Percentiles rank a stretch among this genome's conserved stretches.
phyloP scores from a whole-genome alignment of 2,888 invertebrate species.

The Ormyrus labotus region DNA sequence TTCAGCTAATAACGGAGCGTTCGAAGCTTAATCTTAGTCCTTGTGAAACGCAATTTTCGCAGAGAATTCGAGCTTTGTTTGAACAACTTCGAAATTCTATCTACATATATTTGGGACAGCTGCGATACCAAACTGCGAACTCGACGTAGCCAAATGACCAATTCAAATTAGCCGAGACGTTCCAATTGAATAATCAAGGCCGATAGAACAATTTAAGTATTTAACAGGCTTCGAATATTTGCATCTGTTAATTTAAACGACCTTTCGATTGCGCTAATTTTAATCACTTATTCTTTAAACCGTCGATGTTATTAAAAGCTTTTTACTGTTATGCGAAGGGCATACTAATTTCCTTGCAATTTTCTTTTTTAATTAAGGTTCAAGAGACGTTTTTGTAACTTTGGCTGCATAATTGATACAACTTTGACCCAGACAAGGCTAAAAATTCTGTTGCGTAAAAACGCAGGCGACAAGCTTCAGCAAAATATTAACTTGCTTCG shows the following conservation, averaged over 20 bases:
- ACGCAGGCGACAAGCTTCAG: too few species aligned
- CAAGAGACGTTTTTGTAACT: too few species aligned
- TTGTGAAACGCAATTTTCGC: constrained; percentile 18
- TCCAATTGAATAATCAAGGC: constrained; percentile 26
- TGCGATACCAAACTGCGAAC: constrained; percentile 19
- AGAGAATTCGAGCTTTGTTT: neutral
- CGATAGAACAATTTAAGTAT: neutral
- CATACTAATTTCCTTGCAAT: too few species aligned
- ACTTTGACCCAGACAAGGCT: too few species aligned
- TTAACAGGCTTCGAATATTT: neutral
- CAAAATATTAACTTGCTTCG: too few species aligned
- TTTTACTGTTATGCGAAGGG: too few species aligned
- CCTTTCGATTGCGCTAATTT: too few species aligned
- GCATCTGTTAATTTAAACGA: neutral
- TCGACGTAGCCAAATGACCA: constrained; percentile 18
- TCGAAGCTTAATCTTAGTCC: neutral
- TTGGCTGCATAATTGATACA: too few species aligned
- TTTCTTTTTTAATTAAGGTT: too few species aligned
- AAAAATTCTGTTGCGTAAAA: too few species aligned
- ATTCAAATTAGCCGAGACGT: constrained; percentile 39
- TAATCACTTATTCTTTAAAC: too few species aligned
- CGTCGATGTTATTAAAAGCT: too few species aligned
- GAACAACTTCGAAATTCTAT: constrained; percentile 47
- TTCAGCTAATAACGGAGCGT: neutral
- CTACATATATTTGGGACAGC: constrained; percentile 43